A percentile compares a stretch with the other conserved stretches of the same genome.
Conservation (phyloP, 2,888 invertebrate genomes). For the Emmelina monodactyla region DNA sequence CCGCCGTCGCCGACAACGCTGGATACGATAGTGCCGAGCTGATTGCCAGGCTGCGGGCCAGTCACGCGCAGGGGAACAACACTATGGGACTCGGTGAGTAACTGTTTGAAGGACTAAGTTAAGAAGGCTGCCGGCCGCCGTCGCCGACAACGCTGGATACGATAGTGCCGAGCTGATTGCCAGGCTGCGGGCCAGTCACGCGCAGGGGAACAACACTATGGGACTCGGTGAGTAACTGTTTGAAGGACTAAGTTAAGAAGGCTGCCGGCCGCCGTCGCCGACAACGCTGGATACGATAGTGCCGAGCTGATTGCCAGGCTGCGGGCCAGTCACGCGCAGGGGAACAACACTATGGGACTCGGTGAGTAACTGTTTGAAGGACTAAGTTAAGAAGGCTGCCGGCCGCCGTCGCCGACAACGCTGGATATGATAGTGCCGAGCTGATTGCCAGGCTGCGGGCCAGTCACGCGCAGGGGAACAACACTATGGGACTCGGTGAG, state of each 20-base stretch:
- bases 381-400: constrained; percentile 92
- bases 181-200: constrained; percentile 90
- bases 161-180: constrained; percentile 95
- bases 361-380: too few relatives aligned
- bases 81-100: constrained; percentile 79
- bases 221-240: constrained; percentile 81
- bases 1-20: constrained; percentile 97
- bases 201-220: constrained; percentile 76
- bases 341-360: constrained; percentile 78
- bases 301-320: constrained; percentile 93
- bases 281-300: constrained; percentile 98
- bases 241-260: too few relatives aligned
- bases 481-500: constrained; percentile 80
- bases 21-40: constrained; percentile 97
- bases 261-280: constrained; percentile 95
- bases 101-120: too few relatives aligned
- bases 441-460: constrained; percentile 92
- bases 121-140: constrained; percentile 90
- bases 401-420: constrained; percentile 97
- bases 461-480: constrained; percentile 83
- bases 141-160: constrained; percentile 98
- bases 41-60: constrained; percentile 89
- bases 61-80: constrained; percentile 82
- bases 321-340: constrained; percentile 88
- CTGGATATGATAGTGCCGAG: constrained; percentile 97